Evolutionary conservation across 2,888 invertebrate genomes (phyloP).

Genomic region (Adelognathus sp.): DNA sequence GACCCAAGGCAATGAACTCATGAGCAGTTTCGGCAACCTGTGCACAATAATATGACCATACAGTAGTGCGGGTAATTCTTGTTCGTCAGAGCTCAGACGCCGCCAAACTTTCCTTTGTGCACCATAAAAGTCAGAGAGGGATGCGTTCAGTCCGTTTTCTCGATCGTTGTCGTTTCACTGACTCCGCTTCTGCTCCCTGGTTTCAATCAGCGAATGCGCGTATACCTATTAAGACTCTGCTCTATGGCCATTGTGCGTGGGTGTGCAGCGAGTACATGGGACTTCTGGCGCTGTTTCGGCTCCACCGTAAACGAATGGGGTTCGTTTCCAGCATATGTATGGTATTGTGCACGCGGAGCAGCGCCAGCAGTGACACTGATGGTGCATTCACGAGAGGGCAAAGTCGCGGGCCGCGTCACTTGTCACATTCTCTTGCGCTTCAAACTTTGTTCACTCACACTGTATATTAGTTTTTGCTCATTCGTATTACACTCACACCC

Average conservation of each 20-base stretch:
- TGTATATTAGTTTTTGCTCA: too few species aligned
- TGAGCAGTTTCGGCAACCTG: too few species aligned
- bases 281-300: slow-evolving; percentile 60
- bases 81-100: slow-evolving; percentile 11
- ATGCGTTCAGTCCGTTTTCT: slow-evolving; percentile 35
- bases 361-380: slow-evolving; percentile 17
- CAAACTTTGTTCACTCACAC: slow-evolving; percentile 23
- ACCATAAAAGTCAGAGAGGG: slow-evolving; percentile 10
- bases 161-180: slow-evolving; percentile 33
- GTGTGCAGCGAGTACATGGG: slow-evolving; percentile 73
- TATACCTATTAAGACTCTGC: slow-evolving; percentile 79
- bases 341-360: slow-evolving; percentile 30
- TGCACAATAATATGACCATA: too few species aligned
- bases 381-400: slow-evolving; percentile 34
- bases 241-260: slow-evolving; percentile 78
- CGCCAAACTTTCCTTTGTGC: slow-evolving; percentile 23
- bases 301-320: not conserved
- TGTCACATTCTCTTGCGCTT: slow-evolving; percentile 74
- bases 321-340: slow-evolving; percentile 49
- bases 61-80: too few species aligned
- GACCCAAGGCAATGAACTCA: too few species aligned
- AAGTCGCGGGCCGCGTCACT: slow-evolving; percentile 69
- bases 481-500: too few species aligned
- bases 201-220: slow-evolving; percentile 80
- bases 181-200: slow-evolving; percentile 54